phyloP scores from a whole-genome alignment of 2,888 invertebrate genomes.

The Zele albiditarsus region DNA sequence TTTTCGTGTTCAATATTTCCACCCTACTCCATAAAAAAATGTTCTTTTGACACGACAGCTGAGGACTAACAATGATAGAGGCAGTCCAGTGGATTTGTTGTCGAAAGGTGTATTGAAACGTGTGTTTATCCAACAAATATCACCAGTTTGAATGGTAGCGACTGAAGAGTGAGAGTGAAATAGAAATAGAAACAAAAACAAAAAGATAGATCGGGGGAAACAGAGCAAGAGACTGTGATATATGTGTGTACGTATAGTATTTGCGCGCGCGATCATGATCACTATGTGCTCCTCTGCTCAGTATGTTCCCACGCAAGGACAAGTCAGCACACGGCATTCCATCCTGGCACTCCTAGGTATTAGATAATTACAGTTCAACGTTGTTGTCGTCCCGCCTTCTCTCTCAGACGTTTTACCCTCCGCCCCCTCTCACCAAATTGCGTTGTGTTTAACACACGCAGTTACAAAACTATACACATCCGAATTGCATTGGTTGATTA shows the following conservation, averaged over 20 bases:
- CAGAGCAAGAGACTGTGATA: not conserved
- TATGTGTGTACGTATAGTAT: not conserved
- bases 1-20: too few relatives aligned
- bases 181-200: conserved; percentile 9
- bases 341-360: conserved; percentile 58
- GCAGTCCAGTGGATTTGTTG: not conserved
- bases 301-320: conserved; percentile 53
- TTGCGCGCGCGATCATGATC: conserved; percentile 33
- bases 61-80: too few relatives aligned
- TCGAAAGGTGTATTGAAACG: not conserved
- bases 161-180: not conserved
- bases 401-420: conserved; percentile 30
- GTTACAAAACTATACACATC: conserved; percentile 10
- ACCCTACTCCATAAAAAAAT: too few relatives aligned
- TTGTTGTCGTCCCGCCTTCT: conserved; percentile 50
- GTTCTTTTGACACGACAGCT: too few relatives aligned
- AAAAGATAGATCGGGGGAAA: not conserved
- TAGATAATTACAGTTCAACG: conserved; percentile 57
- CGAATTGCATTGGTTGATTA: not conserved
- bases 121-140: conserved; percentile 30
- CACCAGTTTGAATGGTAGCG: not conserved
- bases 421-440: not conserved
- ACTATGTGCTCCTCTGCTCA: conserved; percentile 41
- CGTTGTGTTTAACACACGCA: not conserved
- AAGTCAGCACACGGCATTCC: conserved; percentile 53